Evolutionary conservation across 2,888 invertebrate species (phyloP).

Genomic region (Yponomeuta evonymella): DNA sequence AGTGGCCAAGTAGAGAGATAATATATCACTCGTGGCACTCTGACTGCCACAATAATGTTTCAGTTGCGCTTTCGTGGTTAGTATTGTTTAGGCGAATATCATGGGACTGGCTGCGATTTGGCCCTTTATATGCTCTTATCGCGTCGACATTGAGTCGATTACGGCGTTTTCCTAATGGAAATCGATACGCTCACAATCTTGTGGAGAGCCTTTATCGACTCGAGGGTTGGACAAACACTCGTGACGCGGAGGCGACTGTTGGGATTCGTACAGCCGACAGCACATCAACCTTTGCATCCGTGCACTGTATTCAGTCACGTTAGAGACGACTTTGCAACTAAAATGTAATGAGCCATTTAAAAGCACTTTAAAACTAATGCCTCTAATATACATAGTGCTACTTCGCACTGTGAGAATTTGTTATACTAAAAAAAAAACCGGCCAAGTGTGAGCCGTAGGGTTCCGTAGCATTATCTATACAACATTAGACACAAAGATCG

Average conservation of each 20-base stretch:
- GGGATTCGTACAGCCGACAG: slow-evolving; percentile 7
- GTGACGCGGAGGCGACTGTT: neutral
- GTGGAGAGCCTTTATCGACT: slow-evolving; percentile 38
- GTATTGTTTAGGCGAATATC: neutral
- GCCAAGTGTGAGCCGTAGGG: too few species aligned
- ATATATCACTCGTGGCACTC: too few species aligned
- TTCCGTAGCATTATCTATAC: too few species aligned
- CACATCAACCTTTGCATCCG: neutral
- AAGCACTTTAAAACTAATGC: too few species aligned
- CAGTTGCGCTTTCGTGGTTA: neutral
- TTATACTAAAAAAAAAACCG: too few species aligned
- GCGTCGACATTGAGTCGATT: slow-evolving; percentile 37
- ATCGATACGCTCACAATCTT: slow-evolving; percentile 51
- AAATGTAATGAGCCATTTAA: too few species aligned
- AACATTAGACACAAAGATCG: too few species aligned
- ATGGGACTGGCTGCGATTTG: slow-evolving; percentile 2
- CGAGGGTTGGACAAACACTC: slow-evolving; percentile 36
- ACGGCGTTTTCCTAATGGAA: slow-evolving; percentile 53
- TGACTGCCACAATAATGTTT: neutral
- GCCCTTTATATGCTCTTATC: slow-evolving; percentile 19
- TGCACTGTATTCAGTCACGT: too few species aligned
- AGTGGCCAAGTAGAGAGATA: neutral
- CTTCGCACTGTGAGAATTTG: too few species aligned
- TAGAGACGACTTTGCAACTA: too few species aligned
- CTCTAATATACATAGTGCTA: too few species aligned